Percentiles rank a stretch among this genome's conserved stretches.
Evolutionary conservation across 2,797 vertebrate species (phyloP).

Genomic region (Columba guinea): DNA sequence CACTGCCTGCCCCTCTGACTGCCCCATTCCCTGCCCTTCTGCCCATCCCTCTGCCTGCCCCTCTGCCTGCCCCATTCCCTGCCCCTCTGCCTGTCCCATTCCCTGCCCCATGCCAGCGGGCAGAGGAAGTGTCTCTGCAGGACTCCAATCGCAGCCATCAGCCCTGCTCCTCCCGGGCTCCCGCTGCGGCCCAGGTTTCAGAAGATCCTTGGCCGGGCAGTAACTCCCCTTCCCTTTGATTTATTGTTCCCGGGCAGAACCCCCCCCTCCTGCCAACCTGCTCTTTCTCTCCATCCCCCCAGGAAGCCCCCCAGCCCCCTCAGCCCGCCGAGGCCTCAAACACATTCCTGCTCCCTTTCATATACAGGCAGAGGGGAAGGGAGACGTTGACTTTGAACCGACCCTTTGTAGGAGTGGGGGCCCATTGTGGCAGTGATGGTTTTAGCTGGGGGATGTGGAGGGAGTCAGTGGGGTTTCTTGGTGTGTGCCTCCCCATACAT

Average conservation of each 20-base stretch:
- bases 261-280: conserved; percentile 50
- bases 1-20: no score
- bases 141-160: conserved; percentile 42
- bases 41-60: background rate
- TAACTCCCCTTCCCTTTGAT: conserved; percentile 66
- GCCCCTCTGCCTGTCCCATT: background rate
- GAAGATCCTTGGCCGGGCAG: conserved; percentile 44
- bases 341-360: conserved; percentile 62
- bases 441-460: conserved; percentile 52
- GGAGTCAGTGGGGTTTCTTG: conserved; percentile 35
- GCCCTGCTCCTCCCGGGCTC: conserved; percentile 30
- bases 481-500: background rate
- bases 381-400: conserved; percentile 73
- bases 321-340: conserved; percentile 13
- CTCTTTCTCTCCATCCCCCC: conserved; percentile 54
- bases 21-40: background rate
- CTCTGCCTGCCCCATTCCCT: background rate
- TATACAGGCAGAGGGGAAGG: conserved; percentile 51
- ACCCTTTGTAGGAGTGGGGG: conserved; percentile 30
- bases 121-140: conserved; percentile 59
- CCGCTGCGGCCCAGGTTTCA: conserved; percentile 23
- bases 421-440: conserved; percentile 43
- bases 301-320: conserved; percentile 17
- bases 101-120: background rate
- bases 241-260: conserved; percentile 60